Conservation (phyloP, 2,888 invertebrate genomes). For the Cinara cedri region DNA sequence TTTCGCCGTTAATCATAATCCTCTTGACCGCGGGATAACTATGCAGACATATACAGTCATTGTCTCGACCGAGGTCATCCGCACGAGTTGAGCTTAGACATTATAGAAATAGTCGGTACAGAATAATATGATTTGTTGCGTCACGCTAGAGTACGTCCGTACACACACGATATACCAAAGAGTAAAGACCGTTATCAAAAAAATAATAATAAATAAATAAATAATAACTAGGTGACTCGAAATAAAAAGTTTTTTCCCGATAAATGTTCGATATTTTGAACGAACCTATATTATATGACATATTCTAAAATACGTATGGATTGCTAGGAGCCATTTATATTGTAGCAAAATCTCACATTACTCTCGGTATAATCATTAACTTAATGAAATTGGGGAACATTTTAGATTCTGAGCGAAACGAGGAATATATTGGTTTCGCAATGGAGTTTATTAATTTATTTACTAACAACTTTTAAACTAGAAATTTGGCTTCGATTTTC, state of each 20-base stretch:
- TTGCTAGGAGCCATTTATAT: conserved; percentile 21
- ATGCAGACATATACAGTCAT: background rate
- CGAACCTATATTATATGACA: background rate
- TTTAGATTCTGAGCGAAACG: too few species aligned
- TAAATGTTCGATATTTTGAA: conserved; percentile 5
- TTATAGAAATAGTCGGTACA: background rate
- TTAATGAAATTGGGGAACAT: too few species aligned
- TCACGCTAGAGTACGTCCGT: conserved; percentile 5
- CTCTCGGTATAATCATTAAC: too few species aligned
- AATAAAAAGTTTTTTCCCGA: background rate
- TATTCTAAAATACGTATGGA: background rate
- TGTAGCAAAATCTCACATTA: background rate
- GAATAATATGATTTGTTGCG: conserved; percentile 23
- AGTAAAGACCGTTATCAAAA: conserved; percentile 16
- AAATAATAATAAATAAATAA: background rate
- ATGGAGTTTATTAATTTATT: too few species aligned
- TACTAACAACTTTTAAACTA: too few species aligned
- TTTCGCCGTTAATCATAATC: conserved; percentile 30
- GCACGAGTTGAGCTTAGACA: background rate
- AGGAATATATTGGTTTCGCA: too few species aligned
- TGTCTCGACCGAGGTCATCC: conserved; percentile 9
- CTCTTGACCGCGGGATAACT: background rate
- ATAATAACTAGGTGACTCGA: background rate
- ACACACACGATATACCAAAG: background rate
- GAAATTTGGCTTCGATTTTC: too few species aligned